Conservation (phyloP, 1,140 invertebrate genomes). For the Arctopsyche grandis region DNA sequence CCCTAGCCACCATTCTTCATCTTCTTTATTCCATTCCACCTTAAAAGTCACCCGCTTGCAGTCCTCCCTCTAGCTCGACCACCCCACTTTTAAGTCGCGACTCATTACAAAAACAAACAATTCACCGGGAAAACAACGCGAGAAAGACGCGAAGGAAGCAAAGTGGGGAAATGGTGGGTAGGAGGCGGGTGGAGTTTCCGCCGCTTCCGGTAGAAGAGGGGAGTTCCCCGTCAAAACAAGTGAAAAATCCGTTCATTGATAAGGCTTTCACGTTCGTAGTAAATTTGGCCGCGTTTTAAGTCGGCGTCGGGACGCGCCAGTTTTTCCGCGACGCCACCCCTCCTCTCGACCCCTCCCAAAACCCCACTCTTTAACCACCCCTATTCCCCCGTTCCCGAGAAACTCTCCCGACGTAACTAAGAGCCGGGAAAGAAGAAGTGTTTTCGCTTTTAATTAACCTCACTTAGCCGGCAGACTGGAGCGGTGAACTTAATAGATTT, state of each 20-base stretch:
- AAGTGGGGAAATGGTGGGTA: not conserved
- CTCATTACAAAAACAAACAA: constrained; percentile 44
- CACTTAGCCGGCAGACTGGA: constrained; percentile 53
- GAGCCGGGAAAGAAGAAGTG: constrained; percentile 54
- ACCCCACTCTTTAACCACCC: not conserved
- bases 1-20: not conserved
- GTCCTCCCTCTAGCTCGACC: not conserved
- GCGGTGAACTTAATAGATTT: constrained; percentile 55
- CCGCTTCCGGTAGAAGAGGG: not conserved
- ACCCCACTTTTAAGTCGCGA: constrained; percentile 20
- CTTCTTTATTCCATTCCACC: not conserved
- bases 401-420: constrained; percentile 48
- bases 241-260: constrained; percentile 53
- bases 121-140: constrained; percentile 13
- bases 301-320: constrained; percentile 25
- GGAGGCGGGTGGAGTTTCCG: not conserved
- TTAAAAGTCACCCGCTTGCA: constrained; percentile 7
- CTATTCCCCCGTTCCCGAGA: not conserved
- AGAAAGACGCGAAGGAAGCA: not conserved
- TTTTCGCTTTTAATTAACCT: constrained; percentile 56
- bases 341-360: not conserved
- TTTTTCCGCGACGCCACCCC: constrained; percentile 47
- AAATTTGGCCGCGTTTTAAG: constrained; percentile 45
- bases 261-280: constrained; percentile 51
- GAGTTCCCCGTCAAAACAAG: constrained; percentile 38